Evolutionary conservation across 2,888 invertebrate species (phyloP).

Genomic region (Timandra comae): DNA sequence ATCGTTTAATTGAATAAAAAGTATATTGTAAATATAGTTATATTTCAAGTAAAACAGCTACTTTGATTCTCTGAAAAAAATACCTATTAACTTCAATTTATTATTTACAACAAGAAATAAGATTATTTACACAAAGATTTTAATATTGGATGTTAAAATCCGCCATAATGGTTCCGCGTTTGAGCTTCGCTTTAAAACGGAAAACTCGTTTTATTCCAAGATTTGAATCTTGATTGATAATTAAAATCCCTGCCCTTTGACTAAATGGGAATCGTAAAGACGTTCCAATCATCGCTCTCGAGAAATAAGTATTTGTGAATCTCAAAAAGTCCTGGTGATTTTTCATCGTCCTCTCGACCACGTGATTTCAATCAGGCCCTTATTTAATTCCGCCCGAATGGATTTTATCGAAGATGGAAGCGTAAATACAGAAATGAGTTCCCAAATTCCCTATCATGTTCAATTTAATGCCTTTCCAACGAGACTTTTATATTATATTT

Average conservation of each 20-base stretch:
- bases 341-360: constrained; percentile 29
- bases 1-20: too few relatives aligned
- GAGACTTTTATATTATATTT: constrained; percentile 25
- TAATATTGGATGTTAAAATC: too few relatives aligned
- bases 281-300: constrained; percentile 18
- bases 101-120: too few relatives aligned
- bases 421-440: constrained; percentile 30
- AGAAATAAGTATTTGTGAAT: constrained; percentile 21
- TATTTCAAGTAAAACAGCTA: too few relatives aligned
- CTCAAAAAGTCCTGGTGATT: constrained; percentile 26
- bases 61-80: too few relatives aligned
- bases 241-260: constrained; percentile 4
- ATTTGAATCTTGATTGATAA: constrained; percentile 13
- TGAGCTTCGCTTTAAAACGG: too few relatives aligned
- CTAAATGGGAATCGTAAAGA: constrained; percentile 17
- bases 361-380: constrained; percentile 40
- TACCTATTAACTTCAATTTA: too few relatives aligned
- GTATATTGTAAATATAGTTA: too few relatives aligned
- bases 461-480: constrained; percentile 34
- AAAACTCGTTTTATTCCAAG: neutral
- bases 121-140: too few relatives aligned
- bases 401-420: constrained; percentile 30
- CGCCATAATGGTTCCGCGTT: too few relatives aligned
- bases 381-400: constrained; percentile 34
- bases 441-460: constrained; percentile 27